Evolutionary conservation across 1,140 invertebrate genomes (phyloP), one percentile per base, ranked within the genome.

Genomic region (Drosophila sturtevanti): DNA sequence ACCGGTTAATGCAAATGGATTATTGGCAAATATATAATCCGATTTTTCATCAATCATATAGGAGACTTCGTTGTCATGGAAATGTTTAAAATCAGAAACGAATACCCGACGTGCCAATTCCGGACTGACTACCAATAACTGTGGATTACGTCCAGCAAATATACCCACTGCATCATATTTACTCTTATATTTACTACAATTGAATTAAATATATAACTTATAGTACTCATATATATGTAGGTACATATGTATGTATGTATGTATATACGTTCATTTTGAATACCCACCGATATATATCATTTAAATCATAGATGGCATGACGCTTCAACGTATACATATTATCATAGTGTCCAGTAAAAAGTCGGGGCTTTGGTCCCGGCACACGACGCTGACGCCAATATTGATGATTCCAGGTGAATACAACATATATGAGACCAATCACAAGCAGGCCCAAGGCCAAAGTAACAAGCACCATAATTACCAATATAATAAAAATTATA

Each of bases 21-120:
- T 93, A 14, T 85, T 80, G 27, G 86, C 92, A 34, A 93, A 81
- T 21, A 93, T 90, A 5, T 90, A 91, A 74, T 94, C 93, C 0
- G 74, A 61, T n/a, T 93, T 76, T 37, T 91, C 75, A 41, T 92
- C 87, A 0, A 92, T n/a, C n/a, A 77, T 37, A 0, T 18, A 31
- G 4, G 84, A 24, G 0, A 81, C 0, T 4, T 90, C 84, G 67
- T 92, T 93, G 51, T 92, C 90, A 14, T 91, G 81, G 61, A 93
- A 93, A 60, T 89, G 44, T 22, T 92, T 90, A 31, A 93, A 93
- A 67, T 93, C 92, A 16, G 92, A 92, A 0, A 94, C 90, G 0
- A 94, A 75, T n/a, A 94, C 92, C 14, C 90, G 73, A 51, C 93
- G 92, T 0, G 93, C 91, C 12, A 94, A 48, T 24, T 93, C 92